A percentile compares a stretch with the other conserved stretches of the same genome.
phyloP scores from a whole-genome alignment of 2,113 vertebrate species.

The Alethe castanea region DNA sequence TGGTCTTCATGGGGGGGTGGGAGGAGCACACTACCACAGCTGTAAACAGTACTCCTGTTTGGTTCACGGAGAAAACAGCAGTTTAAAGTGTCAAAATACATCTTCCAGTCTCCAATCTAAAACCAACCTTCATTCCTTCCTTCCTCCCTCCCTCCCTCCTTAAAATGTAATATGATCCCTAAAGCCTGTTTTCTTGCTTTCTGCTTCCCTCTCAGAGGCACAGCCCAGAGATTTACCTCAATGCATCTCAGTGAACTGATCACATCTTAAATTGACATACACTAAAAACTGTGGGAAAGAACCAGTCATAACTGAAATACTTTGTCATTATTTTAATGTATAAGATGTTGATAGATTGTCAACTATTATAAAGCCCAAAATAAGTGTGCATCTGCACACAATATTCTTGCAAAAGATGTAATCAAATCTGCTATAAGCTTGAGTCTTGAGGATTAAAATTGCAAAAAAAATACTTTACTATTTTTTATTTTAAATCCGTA shows the following conservation, averaged over 20 bases:
- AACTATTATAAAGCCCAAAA: background rate
- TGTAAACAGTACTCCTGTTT: background rate
- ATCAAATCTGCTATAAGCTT: background rate
- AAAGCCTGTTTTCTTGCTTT: background rate
- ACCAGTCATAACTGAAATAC: background rate
- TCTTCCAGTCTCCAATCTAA: background rate
- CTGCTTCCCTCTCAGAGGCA: background rate
- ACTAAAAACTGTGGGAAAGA: background rate
- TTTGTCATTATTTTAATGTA: background rate
- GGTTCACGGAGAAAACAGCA: background rate
- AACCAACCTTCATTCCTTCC: background rate
- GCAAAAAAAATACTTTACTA: background rate
- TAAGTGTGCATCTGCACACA: background rate
- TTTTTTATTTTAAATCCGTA: background rate
- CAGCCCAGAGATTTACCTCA: background rate
- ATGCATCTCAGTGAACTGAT: background rate
- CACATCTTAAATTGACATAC: background rate
- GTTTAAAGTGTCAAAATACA: background rate
- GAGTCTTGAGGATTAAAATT: background rate
- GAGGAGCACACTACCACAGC: rapidly evolving
- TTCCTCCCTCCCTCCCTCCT: background rate
- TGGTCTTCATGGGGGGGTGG: rapidly evolving
- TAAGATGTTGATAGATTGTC: background rate
- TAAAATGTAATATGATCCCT: background rate
- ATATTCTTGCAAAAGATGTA: background rate